Percentiles rank a stretch among this genome's conserved stretches.
These are phyloP conservation scores for Rutpela maculata DNA, from an alignment of 2,888 invertebrate genomes.

Conservation along the genomic window DNA sequence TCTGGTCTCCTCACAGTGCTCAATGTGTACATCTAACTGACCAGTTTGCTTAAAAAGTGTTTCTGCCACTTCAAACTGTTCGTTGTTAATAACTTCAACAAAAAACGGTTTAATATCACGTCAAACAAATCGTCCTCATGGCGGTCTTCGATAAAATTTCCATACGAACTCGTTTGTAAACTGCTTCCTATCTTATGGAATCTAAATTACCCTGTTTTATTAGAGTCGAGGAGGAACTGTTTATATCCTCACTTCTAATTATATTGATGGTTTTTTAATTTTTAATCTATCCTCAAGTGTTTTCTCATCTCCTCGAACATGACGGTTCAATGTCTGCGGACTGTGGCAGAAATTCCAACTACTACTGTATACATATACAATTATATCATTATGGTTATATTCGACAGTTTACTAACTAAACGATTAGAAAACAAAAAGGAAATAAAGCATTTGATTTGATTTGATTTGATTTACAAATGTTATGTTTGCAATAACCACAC, in stretches of 20 bases:
- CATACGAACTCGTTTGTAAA: background rate
- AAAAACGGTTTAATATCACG: background rate
- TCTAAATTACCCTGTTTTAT: background rate
- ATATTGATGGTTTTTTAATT: background rate
- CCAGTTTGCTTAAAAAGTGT: too few relatives aligned
- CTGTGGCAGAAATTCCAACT: background rate
- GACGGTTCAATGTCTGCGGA: background rate
- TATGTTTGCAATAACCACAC: slow-evolving; percentile 7
- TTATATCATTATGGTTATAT: too few relatives aligned
- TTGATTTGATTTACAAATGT: too few relatives aligned
- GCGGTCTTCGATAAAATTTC: background rate
- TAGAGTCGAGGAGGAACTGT: background rate
- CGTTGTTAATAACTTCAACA: background rate
- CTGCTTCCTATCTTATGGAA: slow-evolving; percentile 7
- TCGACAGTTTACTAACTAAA: background rate
- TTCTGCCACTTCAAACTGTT: too few relatives aligned
- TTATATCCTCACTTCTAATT: background rate
- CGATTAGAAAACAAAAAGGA: background rate
- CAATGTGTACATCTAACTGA: background rate
- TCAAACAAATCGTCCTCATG: background rate
- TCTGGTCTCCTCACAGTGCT: background rate
- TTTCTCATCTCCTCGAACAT: background rate
- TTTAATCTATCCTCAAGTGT: background rate
- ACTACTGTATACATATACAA: background rate
- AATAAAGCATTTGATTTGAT: too few relatives aligned